These are phyloP conservation scores for Illadopsis cleaveri DNA, from an alignment of 2,113 vertebrate species.

Conservation along the genomic window DNA sequence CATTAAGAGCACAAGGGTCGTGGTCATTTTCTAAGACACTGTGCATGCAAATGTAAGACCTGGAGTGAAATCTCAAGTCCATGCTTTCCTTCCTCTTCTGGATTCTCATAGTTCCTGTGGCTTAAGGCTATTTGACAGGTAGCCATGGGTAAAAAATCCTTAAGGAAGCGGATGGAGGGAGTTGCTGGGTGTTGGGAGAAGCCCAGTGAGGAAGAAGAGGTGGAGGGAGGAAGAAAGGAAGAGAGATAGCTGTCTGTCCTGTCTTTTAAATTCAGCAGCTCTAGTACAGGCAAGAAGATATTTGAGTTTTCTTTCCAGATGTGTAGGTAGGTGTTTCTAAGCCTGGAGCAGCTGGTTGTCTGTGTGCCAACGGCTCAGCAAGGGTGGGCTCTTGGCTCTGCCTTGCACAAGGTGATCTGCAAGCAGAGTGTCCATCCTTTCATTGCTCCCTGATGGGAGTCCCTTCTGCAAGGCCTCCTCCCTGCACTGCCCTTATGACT, in stretches of 20 bases:
- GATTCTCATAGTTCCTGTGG: neutral
- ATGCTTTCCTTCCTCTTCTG: rapidly evolving
- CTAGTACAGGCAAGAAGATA: neutral
- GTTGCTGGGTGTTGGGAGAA: neutral
- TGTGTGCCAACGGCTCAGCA: neutral
- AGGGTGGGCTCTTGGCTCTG: neutral
- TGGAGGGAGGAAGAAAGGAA: neutral
- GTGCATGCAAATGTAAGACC: neutral
- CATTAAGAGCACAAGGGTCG: neutral
- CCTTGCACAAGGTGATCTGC: neutral
- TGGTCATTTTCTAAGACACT: neutral
- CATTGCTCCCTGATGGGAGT: neutral
- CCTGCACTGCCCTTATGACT: neutral
- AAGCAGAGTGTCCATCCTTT: neutral
- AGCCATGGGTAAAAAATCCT: neutral
- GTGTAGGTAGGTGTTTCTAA: neutral
- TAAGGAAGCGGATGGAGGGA: neutral
- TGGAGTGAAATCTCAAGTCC: neutral
- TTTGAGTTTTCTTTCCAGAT: neutral
- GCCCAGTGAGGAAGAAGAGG: neutral
- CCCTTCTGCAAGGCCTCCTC: neutral
- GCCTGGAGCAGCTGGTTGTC: neutral
- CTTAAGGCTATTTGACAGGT: neutral
- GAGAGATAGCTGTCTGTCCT: neutral
- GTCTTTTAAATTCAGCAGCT: neutral